These are phyloP conservation scores for Oriolus oriolus DNA, from an alignment of 2,113 vertebrate genomes.

Conservation along the genomic window DNA sequence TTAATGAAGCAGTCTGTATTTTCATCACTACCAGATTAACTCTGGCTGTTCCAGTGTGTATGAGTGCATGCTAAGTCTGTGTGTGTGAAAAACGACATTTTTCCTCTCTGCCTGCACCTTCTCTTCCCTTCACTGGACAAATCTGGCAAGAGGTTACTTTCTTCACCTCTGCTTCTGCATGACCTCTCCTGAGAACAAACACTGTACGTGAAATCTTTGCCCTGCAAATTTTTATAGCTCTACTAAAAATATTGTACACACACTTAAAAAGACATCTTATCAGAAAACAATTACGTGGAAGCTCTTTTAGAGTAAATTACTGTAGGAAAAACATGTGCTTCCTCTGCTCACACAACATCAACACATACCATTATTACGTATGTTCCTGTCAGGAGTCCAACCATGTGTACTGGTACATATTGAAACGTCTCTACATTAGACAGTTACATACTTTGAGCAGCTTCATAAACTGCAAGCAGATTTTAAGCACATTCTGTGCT, in stretches of 20 bases:
- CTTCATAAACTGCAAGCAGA: conserved; percentile 3
- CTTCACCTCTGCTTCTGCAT: not conserved
- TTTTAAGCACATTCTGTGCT: conserved; percentile 53
- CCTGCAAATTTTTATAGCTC: not conserved
- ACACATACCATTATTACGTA: not conserved
- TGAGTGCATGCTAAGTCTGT: not conserved
- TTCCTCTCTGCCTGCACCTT: not conserved
- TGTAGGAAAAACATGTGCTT: conserved; percentile 1
- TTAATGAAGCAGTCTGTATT: not conserved
- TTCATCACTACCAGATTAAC: not conserved
- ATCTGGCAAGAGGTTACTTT: not conserved
- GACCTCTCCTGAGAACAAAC: not conserved
- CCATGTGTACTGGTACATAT: not conserved
- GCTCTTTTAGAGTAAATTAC: not conserved
- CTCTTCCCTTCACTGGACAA: not conserved
- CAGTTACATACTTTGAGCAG: not conserved
- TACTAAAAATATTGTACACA: not conserved
- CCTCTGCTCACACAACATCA: not conserved
- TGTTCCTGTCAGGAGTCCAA: not conserved
- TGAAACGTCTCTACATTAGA: not conserved
- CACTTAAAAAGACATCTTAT: not conserved
- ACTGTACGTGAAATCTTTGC: not conserved
- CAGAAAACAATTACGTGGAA: not conserved
- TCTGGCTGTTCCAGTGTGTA: not conserved
- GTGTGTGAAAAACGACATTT: not conserved